Conservation (phyloP, 2,797 vertebrate genomes). For the Eulemur rubriventer region DNA sequence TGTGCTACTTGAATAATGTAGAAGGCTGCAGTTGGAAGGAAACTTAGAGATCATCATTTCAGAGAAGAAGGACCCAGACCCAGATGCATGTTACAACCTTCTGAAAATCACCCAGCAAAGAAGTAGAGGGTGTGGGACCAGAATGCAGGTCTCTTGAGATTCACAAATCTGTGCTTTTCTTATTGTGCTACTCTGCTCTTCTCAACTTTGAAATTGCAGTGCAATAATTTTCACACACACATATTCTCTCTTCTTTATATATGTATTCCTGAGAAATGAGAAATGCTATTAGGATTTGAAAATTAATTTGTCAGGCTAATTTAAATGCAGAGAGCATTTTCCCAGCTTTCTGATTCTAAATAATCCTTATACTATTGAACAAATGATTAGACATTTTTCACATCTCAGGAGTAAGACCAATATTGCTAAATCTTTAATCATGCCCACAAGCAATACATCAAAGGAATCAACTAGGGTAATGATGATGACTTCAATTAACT, state of each 20-base stretch:
- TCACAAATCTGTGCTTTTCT: not conserved
- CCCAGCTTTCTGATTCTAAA: conserved; percentile 54
- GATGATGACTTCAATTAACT: conserved; percentile 69
- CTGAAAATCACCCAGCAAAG: not conserved
- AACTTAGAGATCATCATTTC: not conserved
- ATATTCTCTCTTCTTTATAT: not conserved
- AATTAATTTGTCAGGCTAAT: conserved; percentile 44
- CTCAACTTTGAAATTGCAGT: not conserved
- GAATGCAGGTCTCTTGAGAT: not conserved
- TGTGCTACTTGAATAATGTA: not conserved
- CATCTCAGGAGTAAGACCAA: conserved; percentile 59
- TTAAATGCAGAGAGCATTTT: conserved; percentile 47
- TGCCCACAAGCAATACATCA: conserved; percentile 65
- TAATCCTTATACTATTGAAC: conserved; percentile 60
- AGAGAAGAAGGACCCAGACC: not conserved
- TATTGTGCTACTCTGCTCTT: not conserved
- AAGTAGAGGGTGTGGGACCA: not conserved
- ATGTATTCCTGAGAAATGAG: not conserved
- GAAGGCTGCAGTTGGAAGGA: not conserved
- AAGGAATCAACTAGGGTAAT: conserved; percentile 65
- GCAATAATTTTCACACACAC: not conserved
- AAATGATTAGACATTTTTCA: conserved; percentile 71
- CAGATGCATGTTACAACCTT: not conserved
- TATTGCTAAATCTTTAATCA: conserved; percentile 78
- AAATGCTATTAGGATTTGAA: not conserved